Percentiles rank a stretch among this genome's conserved stretches.
Conservation (phyloP, 2,888 invertebrate genomes). For the Megastigmus dorsalis region DNA sequence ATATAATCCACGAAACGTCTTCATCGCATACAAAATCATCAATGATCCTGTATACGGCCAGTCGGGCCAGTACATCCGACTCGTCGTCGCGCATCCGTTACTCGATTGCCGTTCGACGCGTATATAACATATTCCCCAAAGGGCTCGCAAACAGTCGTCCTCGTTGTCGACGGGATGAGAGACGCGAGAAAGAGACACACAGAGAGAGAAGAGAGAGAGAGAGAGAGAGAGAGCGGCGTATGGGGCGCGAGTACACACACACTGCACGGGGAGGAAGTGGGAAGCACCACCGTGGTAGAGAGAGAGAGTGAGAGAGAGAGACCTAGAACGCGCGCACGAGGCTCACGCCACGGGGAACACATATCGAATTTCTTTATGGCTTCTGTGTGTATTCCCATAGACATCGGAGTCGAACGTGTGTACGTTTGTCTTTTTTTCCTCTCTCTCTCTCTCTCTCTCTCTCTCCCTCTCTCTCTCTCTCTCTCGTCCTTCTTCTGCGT, state of each 20-base stretch:
- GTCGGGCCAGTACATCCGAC: no score
- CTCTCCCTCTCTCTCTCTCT: background rate
- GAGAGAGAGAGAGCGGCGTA: no score
- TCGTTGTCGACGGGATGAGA: background rate
- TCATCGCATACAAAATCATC: no score
- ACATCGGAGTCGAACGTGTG: slow-evolving; percentile 47
- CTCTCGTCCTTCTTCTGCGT: background rate
- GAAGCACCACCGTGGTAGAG: slow-evolving; percentile 71
- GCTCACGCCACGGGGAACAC: slow-evolving; percentile 64
- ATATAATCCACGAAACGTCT: no score
- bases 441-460: background rate
- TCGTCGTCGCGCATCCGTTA: no score
- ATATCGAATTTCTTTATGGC: slow-evolving; percentile 74
- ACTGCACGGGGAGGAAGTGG: slow-evolving; percentile 71
- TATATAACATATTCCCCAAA: no score
- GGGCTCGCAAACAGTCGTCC: no score
- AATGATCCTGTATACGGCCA: no score
- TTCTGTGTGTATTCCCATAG: slow-evolving; percentile 66
- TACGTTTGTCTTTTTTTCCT: background rate
- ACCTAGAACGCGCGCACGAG: background rate
- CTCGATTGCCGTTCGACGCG: no score
- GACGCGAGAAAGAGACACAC: background rate
- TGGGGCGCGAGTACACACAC: no score
- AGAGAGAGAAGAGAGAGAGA: background rate
- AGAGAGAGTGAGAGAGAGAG: slow-evolving; percentile 3